Base-by-base conservation (phyloP, 2,888 invertebrate genomes). In the Dasysyrphus albostriatus region DNA sequence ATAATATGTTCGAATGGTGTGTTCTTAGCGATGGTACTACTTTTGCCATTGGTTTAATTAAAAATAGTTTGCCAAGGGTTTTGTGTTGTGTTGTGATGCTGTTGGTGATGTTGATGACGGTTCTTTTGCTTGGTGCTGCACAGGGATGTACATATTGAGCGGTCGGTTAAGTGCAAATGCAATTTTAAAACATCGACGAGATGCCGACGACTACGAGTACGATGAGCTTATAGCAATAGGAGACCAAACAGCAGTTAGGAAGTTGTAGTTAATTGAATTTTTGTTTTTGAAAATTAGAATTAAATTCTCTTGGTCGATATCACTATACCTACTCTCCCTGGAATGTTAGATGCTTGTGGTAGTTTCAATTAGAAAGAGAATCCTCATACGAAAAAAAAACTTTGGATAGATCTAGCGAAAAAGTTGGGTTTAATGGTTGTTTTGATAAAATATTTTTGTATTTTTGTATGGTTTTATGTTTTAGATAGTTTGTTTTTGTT, bases 1-100 rank as follows among this genome's bases (percentile, higher is more conserved):
- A n/a, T 49, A 12, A n/a, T 49, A 12, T 39, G 51, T 34, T 16
- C 12, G 3, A 0, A 37, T 34, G 16, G 9, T 59, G 6, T 51
- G 59, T 34, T 70, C 42, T 49, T 59, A 44, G 47, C 14, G 77
- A 47, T 37, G 59, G 58, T 59, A 49, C 77, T 59, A 49, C 77
- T 77, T 39, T 24, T 73, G 81, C 79, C 51, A 69, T 77, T 49
- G 85, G 73, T 85, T 85, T 85, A 85, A 85, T 85, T 85, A 85
- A 85, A 85, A 85, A 85, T 85, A 85, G 77, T 82, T 81, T 85
- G 85, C 85, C 77, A 77, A 81, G 85, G 77, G 77, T 73, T 81
- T 73, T 69, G 67, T 70, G 32, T 73, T 69, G 67, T 70, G 32
- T 67, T 78, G 54, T 61, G 67, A 51, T 61, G 58, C 59, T 81